Percentiles rank a stretch among this genome's conserved stretches.
Evolutionary conservation across 2,113 vertebrate species (phyloP).

Genomic region (Ameiurus melas): DNA sequence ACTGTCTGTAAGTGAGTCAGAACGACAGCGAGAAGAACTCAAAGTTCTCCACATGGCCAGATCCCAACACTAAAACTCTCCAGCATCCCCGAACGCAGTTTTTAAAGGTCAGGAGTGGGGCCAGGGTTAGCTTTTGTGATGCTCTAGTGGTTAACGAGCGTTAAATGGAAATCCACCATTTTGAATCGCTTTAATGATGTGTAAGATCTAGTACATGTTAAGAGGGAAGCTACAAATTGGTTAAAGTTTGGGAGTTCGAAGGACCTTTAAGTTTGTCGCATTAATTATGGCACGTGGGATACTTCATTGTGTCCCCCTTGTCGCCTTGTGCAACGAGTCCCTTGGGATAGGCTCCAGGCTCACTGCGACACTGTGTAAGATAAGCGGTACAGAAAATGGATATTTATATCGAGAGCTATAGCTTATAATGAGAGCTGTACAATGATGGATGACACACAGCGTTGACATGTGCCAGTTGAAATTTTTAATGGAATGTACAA

Average conservation of each 20-base stretch:
- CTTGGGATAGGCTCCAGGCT: too few relatives aligned
- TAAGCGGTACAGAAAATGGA: too few relatives aligned
- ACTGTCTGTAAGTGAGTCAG: conserved; percentile 49
- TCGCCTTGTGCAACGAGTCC: too few relatives aligned
- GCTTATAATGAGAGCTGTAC: too few relatives aligned
- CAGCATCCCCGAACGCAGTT: not conserved
- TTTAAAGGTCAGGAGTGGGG: not conserved
- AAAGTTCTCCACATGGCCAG: conserved; percentile 8
- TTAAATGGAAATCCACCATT: not conserved
- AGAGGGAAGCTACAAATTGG: not conserved
- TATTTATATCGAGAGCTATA: too few relatives aligned
- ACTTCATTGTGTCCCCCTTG: not conserved
- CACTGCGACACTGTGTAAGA: too few relatives aligned
- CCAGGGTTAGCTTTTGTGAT: not conserved
- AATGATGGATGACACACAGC: too few relatives aligned
- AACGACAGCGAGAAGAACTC: conserved; percentile 32
- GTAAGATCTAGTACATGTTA: not conserved
- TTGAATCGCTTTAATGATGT: not conserved
- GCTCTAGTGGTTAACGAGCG: too few relatives aligned
- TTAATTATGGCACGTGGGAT: not conserved
- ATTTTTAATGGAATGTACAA: too few relatives aligned
- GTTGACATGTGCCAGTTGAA: too few relatives aligned
- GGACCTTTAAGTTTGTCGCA: not conserved
- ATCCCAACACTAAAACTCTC: not conserved
- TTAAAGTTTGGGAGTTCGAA: not conserved